Evolutionary conservation across 2,113 vertebrate species (phyloP), one percentile per base, ranked within the genome.

Genomic region (Steatornis caripensis): DNA sequence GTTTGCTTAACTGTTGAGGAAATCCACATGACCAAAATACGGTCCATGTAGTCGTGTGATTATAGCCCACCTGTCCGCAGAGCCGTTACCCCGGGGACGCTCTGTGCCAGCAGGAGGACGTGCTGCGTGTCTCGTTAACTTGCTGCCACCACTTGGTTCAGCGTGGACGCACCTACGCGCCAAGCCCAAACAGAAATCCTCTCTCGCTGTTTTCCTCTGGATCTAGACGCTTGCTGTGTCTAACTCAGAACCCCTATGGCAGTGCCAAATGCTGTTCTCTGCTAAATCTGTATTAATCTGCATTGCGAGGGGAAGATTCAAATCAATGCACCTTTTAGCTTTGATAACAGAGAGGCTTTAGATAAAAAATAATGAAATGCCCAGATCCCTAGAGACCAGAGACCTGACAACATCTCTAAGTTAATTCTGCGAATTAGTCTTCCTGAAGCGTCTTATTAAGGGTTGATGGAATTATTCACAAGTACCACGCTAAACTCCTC

Each of bases 301-400:
- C 68, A 13, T 2, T 26, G 55, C 72, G 81, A 90, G 51, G 49
- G 71, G 55, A 93, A 77, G 89, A 66, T 71, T 72, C 83, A 87
- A 94, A 92, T 89, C 91, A 92, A 41, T 94, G 89, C 55, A 53
- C 32, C 79, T 85, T 84, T 95, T 84, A 90, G 82, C 83, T 95
- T 87, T 94, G 82, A 43, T 92, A 91, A 93, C 36, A 84, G 61
- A 71, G 64, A 90, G 69, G 39, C 46, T 94, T 95, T 92, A 95
- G 84, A 90, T 87, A 84, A 81, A 94, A 91, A 93, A 85, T 77
- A 96, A 84, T 91, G 24, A 89, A 93, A 93, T 46, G 69, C 22
- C 57, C 62, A 76, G 70, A 91, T 70, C 58, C 60, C 62, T 55
- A 32, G 57, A 62, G 61, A 45, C 48, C 37, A 84, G 43, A 89